Base-by-base conservation (phyloP, 2,888 invertebrate species). In the Sarcophaga rosellei region DNA sequence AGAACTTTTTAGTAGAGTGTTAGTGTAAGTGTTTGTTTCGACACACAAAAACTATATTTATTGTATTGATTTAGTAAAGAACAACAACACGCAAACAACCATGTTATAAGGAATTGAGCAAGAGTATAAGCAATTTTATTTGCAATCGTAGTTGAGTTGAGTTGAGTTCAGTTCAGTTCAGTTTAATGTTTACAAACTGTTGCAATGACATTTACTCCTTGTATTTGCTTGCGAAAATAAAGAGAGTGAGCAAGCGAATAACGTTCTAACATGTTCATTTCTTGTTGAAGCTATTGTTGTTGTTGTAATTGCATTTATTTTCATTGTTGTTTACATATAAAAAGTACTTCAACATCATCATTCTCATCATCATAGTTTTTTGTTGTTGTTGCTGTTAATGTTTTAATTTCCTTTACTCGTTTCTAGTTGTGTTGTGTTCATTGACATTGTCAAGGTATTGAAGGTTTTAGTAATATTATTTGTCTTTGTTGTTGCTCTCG, bases 381-480 rank as follows among this genome's bases (percentile, higher is more conserved):
- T 66, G 4, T 66, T 66, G 3, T 63, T 47, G 44, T 20, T 68
- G 17, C 62, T 57, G 8, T 17, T 35, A 20, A 53, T 77, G 12
- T 47, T 44, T 57, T 47, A 35, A 44, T 61, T 62, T 35, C 57
- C 35, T 76, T 23, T 45, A 12, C 21, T 21, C 23, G 17, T n/a
- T 59, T 15, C 45, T 66, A 23, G 47, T 79, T 66, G 6, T 66
- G 47, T 75, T 78, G 63, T 84, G 69, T 77, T 78, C 74, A 81
- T 78, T 81, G 86, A 81, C 86, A 86, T 84, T 86, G 86, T 68
- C 78, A 84, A 15, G 74, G 66, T 84, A 83, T 85, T 86, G 76
- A 83, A 86, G 69, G 76, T 73, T 86, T 53, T 53, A 53, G 15
- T 53, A 15, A 5, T 69, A 57, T 62, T 12, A 44, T 65, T 68